phyloP scores from a whole-genome alignment of 2,113 vertebrate genomes.

The Lota lota region DNA sequence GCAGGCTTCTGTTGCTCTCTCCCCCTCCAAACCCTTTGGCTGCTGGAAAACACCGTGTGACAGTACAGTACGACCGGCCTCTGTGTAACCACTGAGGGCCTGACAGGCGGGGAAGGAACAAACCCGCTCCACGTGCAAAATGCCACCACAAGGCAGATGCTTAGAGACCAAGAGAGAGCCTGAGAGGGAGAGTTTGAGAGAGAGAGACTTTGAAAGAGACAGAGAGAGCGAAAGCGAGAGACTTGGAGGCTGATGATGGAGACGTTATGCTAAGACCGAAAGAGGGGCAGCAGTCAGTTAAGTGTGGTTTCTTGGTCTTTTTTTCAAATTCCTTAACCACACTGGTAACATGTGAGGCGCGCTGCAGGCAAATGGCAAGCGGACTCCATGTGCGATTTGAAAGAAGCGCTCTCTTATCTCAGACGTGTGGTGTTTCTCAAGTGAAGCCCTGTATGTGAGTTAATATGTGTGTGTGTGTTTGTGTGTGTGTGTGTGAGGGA shows the following conservation, averaged over 20 bases:
- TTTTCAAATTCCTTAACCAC: slow-evolving; percentile 48
- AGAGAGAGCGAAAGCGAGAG: too few species aligned
- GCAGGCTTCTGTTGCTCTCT: slow-evolving; percentile 68
- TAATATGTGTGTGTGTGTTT: slow-evolving; percentile 3
- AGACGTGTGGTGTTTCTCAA: slow-evolving; percentile 54
- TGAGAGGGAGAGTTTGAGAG: too few species aligned
- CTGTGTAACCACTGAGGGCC: slow-evolving; percentile 58
- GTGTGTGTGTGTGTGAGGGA: slow-evolving; percentile 22
- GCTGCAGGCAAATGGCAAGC: slow-evolving; percentile 48
- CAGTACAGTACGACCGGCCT: slow-evolving; percentile 52
- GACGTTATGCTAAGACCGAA: slow-evolving; percentile 26
- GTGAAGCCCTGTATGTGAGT: not conserved
- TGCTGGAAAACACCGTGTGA: slow-evolving; percentile 67
- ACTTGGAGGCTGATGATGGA: too few species aligned
- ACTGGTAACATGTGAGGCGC: slow-evolving; percentile 26
- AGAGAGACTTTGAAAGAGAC: too few species aligned
- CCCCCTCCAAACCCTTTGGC: slow-evolving; percentile 59
- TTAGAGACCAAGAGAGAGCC: too few species aligned
- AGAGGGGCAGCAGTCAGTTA: slow-evolving; percentile 52
- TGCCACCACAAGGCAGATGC: slow-evolving; percentile 37
- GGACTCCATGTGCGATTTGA: slow-evolving; percentile 46
- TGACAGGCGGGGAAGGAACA: slow-evolving; percentile 64
- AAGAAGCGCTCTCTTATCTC: slow-evolving; percentile 53
- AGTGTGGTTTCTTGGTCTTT: slow-evolving; percentile 45
- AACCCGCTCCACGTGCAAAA: slow-evolving; percentile 64